Evolutionary conservation across 2,113 vertebrate species (phyloP).

Genomic region (Heptranchias perlo): DNA sequence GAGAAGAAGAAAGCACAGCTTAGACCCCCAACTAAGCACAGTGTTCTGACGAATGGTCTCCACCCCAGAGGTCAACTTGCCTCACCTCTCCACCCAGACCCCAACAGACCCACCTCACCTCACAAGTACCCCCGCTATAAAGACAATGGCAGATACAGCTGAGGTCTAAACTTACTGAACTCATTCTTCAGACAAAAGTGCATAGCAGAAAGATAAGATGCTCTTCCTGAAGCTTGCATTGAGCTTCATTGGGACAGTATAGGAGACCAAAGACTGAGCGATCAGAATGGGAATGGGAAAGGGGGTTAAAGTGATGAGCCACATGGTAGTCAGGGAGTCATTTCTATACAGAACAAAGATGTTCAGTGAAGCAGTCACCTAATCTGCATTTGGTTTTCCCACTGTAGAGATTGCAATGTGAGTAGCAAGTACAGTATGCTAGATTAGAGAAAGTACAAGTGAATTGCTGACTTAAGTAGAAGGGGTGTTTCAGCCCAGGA

Average conservation of each 20-base stretch:
- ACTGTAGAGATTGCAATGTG: not conserved
- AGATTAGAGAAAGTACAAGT: not conserved
- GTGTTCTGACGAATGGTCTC: no score
- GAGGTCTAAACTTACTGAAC: not conserved
- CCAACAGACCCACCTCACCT: not conserved
- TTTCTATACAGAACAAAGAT: not conserved
- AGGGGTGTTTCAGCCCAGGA: not conserved
- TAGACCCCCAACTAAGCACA: no score
- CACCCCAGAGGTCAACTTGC: not conserved
- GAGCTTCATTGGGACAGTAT: not conserved
- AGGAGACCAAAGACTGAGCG: not conserved
- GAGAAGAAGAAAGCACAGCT: not conserved
- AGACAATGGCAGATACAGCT: not conserved
- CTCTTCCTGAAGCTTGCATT: not conserved
- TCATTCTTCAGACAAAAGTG: not conserved
- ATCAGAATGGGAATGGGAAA: not conserved
- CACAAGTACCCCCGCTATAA: not conserved
- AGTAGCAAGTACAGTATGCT: not conserved
- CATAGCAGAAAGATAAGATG: not conserved
- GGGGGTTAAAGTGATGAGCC: not conserved
- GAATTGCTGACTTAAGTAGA: not conserved
- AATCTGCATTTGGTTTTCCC: not conserved
- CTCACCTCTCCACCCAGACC: not conserved
- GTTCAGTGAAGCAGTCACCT: not conserved
- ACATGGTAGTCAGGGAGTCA: not conserved